Evolutionary conservation across 2,113 vertebrate genomes (phyloP).

Genomic region (Protobothrops mucrosquamatus): DNA sequence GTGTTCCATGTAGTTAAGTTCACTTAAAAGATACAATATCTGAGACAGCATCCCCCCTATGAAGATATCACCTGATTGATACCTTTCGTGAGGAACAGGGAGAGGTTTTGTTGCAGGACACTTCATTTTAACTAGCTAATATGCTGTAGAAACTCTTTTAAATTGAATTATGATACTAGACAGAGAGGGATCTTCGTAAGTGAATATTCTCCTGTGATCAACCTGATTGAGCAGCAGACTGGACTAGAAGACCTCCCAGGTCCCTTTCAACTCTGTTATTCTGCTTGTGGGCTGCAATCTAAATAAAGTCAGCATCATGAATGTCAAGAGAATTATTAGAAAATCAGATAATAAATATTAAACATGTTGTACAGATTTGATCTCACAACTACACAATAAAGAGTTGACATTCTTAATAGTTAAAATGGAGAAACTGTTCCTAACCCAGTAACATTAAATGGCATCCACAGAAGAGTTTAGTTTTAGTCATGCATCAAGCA

Average conservation of each 20-base stretch:
- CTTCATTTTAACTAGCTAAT: neutral
- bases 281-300: neutral
- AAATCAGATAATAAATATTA: neutral
- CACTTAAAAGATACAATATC: neutral
- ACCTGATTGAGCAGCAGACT: neutral
- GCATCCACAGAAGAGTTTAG: neutral
- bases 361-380: neutral
- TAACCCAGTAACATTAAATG: neutral
- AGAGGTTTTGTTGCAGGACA: neutral
- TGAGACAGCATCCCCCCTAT: neutral
- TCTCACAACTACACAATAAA: neutral
- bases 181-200: neutral
- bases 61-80: neutral
- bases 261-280: neutral
- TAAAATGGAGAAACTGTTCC: neutral
- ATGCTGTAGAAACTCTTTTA: neutral
- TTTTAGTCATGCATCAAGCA: neutral
- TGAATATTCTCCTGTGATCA: neutral
- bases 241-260: no score
- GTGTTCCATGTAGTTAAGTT: neutral
- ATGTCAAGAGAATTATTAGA: neutral
- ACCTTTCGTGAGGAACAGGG: neutral
- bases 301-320: neutral
- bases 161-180: neutral
- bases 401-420: neutral